Base-by-base conservation (phyloP, 2,113 vertebrate species). In the Poicephalus gulielmi region DNA sequence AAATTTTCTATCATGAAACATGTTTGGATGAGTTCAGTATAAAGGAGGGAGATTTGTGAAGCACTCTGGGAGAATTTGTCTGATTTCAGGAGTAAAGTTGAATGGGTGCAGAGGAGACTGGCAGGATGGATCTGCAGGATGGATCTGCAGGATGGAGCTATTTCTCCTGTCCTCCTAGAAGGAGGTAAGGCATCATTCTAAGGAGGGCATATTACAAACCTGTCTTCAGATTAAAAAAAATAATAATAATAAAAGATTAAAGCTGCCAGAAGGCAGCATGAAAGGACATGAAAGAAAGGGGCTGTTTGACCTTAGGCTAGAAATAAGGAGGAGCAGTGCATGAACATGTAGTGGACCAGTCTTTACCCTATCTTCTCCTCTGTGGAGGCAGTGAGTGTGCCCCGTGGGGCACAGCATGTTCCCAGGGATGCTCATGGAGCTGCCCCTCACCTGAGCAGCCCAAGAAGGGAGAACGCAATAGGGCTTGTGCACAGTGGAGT, bases 401-500 rank as follows among this genome's bases (percentile, higher is more conserved):
- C 46, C 46, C 18, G 2, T 0, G 4, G 67, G 11, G 43, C 3
- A 1, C 47, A 52, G 28, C 0, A 0, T 30, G 27, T 24, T 81
- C 69, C 55, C 28, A 6, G 28, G 6, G 4, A 9, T 62, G 69
- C 13, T 4, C 4, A 3, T 7, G 88, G 52, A 73, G 35, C 88
- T 76, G 47, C 33, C 44, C 27, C 39, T 57, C 12, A 0, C 30
- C 46, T 7, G 12, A 9, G 47, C 27, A 88, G 39, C 60, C 49
- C 2, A 6, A 24, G 18, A 17, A 20, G 13, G 30, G 23, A 15
- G 14, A 41, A 37, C 0, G 2, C 25, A 66, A 50, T 33, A 4
- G 35, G 28, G 18, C 18, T 43, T 4, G 23, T 30, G 31, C 4
- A 0, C n/a, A 10, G 44, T 5, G 5, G 35, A n/a, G 69, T n/a